Evolutionary conservation across 2,797 vertebrate genomes (phyloP), one percentile per base, ranked within the genome.

Genomic region (Sparidentex hasta): DNA sequence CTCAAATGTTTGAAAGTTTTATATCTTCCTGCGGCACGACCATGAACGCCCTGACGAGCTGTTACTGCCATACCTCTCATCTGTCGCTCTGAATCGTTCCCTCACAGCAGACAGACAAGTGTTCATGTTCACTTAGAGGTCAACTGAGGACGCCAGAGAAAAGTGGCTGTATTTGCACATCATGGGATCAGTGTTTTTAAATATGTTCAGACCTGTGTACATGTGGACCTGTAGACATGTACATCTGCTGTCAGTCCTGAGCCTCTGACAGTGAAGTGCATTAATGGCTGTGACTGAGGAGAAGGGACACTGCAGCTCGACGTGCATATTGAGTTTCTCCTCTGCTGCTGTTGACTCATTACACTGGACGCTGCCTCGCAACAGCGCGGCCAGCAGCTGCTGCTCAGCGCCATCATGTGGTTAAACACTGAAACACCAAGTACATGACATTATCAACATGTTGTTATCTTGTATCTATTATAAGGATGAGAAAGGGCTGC

Each of bases 401-500:
- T 61, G 77, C 51, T 25, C 57, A 67, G 65, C 47, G 66, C 90
- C 93, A 85, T 76, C 90, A 0, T 88, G 87, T 93, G 93, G 91
- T 61, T 1, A 3, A 2, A 51, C 1, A 0, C 7, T 38, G 3
- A 2, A 43, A n/a, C 27, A 8, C 18, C 8, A 11, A 14, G n/a
- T 9, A 2, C 0, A 7, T 1, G 0, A 44, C 5, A 9, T 16
- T 11, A 43, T 55, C 17, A 2, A 65, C 50, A 59, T 1, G 29
- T 11, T 4, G 44, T 14, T 46, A 46, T 46, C 12, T 38, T 38
- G 38, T 46, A 46, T 46, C 14, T 46, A 46, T 38, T 38, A 8
- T 38, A 38, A 38, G 38, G 8, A 38, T 2, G 33, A 33, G 33
- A 33, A 33, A 33, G 33, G 41, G 41, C 20, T 3, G 12, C 38